Evolutionary conservation across 2,888 invertebrate genomes (phyloP).

Genomic region (Podabrus alpinus): DNA sequence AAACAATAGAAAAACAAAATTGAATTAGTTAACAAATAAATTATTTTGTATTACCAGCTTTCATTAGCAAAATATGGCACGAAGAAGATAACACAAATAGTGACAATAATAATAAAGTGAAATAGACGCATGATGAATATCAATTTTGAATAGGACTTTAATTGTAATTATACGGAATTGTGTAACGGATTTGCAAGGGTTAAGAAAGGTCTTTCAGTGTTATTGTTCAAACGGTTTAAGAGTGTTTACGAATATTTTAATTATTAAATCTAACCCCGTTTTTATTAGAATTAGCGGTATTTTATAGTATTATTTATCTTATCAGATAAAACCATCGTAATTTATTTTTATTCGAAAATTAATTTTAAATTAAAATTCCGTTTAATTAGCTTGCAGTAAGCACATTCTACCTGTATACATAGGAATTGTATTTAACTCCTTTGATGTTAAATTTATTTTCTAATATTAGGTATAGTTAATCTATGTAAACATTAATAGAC

Average conservation of each 20-base stretch:
- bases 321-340: not conserved
- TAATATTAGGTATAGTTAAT: too few species aligned
- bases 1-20: not conserved
- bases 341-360: not conserved
- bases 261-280: constrained; percentile 11
- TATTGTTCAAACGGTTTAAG: constrained; percentile 25
- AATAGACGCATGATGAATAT: constrained; percentile 19
- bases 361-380: not conserved
- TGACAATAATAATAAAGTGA: constrained; percentile 13
- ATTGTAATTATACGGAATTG: constrained; percentile 30
- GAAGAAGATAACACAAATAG: not conserved
- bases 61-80: not conserved
- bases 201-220: constrained; percentile 22
- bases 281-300: not conserved
- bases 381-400: not conserved
- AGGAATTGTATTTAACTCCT: not conserved
- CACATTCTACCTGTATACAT: not conserved
- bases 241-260: constrained; percentile 17
- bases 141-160: constrained; percentile 25
- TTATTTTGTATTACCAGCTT: not conserved
- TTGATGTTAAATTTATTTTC: not conserved
- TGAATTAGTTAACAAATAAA: not conserved
- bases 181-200: constrained; percentile 26
- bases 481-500: not conserved
- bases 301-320: not conserved